Evolutionary conservation across 2,113 vertebrate species (phyloP).

Genomic region (Muntiacus muntjak): DNA sequence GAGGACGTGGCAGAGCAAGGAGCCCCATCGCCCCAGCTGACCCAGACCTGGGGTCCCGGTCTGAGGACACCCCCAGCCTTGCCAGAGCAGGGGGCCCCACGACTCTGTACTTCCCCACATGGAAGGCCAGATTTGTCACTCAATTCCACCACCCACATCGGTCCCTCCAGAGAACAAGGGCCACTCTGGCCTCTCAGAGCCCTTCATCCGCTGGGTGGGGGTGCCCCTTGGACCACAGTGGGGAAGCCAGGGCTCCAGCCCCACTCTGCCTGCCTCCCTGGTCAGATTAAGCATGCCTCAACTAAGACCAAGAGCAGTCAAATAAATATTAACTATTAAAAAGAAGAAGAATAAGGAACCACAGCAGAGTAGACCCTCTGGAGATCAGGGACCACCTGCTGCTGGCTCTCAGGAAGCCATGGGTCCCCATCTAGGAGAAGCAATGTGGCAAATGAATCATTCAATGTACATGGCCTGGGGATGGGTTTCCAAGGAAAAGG

Average conservation of each 20-base stretch:
- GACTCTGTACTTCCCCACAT: not conserved
- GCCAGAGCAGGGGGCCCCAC: not conserved
- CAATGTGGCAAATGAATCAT: not conserved
- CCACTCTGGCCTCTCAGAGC: not conserved
- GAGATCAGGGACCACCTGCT: fast-evolving
- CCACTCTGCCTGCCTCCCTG: not conserved
- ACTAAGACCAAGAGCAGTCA: not conserved
- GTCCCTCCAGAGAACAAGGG: not conserved
- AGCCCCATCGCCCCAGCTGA: not conserved
- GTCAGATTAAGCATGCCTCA: not conserved
- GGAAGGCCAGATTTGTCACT: not conserved
- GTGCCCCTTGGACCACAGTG: too few species aligned
- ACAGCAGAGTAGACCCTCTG: not conserved
- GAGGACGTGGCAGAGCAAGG: not conserved
- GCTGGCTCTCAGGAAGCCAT: not conserved
- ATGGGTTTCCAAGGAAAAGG: not conserved
- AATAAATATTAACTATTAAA: not conserved
- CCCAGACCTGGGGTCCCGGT: not conserved
- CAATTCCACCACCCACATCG: not conserved
- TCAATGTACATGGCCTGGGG: fast-evolving
- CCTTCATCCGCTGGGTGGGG: not conserved
- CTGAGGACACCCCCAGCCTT: not conserved
- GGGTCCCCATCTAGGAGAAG: not conserved
- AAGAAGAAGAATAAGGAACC: not conserved
- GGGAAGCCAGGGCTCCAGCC: not conserved